Percentiles rank a stretch among this genome's conserved stretches.
Evolutionary conservation across 2,113 vertebrate species (phyloP).

Genomic region (Lonchura striata): DNA sequence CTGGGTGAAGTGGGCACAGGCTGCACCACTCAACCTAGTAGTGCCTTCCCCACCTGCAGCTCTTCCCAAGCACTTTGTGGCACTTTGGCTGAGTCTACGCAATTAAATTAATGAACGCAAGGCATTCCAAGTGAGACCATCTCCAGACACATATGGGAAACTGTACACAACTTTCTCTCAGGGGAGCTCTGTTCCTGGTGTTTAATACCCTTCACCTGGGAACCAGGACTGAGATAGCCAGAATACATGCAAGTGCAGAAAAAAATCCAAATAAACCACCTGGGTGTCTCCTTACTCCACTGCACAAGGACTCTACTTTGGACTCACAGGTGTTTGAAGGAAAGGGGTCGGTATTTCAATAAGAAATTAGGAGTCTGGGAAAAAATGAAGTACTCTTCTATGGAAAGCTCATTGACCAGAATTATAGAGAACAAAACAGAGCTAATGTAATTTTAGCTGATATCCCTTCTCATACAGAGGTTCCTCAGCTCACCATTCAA

Average conservation of each 20-base stretch:
- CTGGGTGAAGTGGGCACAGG: neutral
- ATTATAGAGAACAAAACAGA: neutral
- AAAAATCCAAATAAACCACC: neutral
- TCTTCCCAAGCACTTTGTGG: neutral
- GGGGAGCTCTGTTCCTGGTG: neutral
- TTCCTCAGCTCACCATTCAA: neutral
- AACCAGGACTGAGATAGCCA: neutral
- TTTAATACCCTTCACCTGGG: neutral
- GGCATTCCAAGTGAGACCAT: neutral
- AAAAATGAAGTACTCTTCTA: neutral
- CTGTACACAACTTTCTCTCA: neutral
- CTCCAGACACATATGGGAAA: neutral
- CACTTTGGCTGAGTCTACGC: neutral
- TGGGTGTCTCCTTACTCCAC: neutral
- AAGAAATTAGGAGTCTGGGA: neutral
- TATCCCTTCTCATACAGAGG: neutral
- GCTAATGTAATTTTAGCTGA: neutral
- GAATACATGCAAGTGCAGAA: neutral
- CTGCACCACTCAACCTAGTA: neutral
- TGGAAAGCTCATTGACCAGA: neutral
- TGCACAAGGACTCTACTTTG: neutral
- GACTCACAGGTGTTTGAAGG: neutral
- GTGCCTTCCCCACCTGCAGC: fast-evolving
- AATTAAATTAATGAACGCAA: neutral
- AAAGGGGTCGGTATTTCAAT: neutral